Evolutionary conservation across 1,140 invertebrate genomes (phyloP).

Genomic region (Linepithema humile): DNA sequence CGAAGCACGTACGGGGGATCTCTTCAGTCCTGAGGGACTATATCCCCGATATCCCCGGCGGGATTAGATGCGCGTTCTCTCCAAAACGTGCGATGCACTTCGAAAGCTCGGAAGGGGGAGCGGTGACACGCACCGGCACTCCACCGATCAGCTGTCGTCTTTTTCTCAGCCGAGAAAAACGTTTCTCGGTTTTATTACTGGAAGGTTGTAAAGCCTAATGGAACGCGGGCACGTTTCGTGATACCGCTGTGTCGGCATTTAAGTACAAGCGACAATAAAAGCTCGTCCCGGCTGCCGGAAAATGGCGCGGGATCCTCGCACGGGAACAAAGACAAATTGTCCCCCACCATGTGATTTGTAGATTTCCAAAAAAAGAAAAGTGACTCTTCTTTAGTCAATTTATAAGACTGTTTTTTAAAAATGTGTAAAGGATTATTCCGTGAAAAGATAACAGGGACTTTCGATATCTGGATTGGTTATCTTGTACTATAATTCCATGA

Average conservation of each 20-base stretch:
- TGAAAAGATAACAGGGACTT: too few relatives aligned
- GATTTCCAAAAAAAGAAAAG: too few relatives aligned
- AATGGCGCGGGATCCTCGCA: not conserved
- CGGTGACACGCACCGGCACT: slow-evolving; percentile 19
- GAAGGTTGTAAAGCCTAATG: slow-evolving; percentile 50
- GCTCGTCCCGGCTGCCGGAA: not conserved
- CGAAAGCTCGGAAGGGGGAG: not conserved
- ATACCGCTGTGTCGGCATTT: slow-evolving; percentile 23
- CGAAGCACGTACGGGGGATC: not conserved
- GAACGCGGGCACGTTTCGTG: slow-evolving; percentile 22
- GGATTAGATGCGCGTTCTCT: slow-evolving; percentile 34
- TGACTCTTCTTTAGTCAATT: too few relatives aligned
- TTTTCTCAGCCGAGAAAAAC: slow-evolving; percentile 6
- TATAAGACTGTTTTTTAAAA: too few relatives aligned
- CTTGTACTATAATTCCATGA: too few relatives aligned
- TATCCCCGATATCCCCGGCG: slow-evolving; percentile 19
- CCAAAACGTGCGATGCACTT: slow-evolving; percentile 14
- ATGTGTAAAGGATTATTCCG: too few relatives aligned
- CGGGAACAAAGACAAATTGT: not conserved
- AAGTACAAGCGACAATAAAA: slow-evolving; percentile 44
- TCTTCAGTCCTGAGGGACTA: not conserved
- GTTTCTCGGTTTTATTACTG: slow-evolving; percentile 33
- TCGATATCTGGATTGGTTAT: too few relatives aligned
- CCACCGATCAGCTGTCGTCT: slow-evolving; percentile 46
- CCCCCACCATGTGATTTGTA: too few relatives aligned